Evolutionary conservation across 2,113 vertebrate genomes (phyloP).

Genomic region (Corythornis madagascariensis): DNA sequence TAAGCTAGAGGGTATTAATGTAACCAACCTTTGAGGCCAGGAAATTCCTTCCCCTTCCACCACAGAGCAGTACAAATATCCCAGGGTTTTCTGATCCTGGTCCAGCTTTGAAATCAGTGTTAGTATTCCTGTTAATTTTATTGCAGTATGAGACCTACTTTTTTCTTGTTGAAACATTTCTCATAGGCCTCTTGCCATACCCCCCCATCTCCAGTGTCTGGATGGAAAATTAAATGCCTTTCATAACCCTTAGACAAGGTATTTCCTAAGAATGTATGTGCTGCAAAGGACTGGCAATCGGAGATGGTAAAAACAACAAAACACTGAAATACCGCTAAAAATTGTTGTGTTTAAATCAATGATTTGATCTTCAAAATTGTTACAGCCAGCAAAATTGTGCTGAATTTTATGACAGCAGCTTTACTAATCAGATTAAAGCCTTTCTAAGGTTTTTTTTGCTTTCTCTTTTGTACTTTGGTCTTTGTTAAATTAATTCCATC

Average conservation of each 20-base stretch:
- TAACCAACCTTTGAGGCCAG: conserved; percentile 4
- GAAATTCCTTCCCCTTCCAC: conserved; percentile 47
- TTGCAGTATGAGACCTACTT: not conserved
- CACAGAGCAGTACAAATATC: conserved; percentile 21
- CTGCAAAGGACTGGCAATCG: not conserved
- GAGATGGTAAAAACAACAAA: not conserved
- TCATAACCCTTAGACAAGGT: not conserved
- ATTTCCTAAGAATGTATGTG: not conserved
- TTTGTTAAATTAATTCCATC: not conserved
- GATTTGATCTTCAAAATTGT: conserved; percentile 16
- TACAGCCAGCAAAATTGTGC: not conserved
- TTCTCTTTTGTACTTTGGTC: not conserved
- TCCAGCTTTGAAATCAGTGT: not conserved
- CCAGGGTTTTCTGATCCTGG: not conserved
- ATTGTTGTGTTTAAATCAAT: not conserved
- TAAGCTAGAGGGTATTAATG: not conserved
- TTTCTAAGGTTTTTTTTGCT: conserved; percentile 18
- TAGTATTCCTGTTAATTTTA: conserved; percentile 4
- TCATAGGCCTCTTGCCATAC: not conserved
- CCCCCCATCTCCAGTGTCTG: not conserved
- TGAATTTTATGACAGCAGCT: not conserved
- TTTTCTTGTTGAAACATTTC: not conserved
- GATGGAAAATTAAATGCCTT: not conserved
- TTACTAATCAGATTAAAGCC: conserved; percentile 19
- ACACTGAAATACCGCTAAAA: not conserved